Evolutionary conservation across 1,140 invertebrate species (phyloP), one percentile per base, ranked within the genome.

Genomic region (Penaeus vannamei): DNA sequence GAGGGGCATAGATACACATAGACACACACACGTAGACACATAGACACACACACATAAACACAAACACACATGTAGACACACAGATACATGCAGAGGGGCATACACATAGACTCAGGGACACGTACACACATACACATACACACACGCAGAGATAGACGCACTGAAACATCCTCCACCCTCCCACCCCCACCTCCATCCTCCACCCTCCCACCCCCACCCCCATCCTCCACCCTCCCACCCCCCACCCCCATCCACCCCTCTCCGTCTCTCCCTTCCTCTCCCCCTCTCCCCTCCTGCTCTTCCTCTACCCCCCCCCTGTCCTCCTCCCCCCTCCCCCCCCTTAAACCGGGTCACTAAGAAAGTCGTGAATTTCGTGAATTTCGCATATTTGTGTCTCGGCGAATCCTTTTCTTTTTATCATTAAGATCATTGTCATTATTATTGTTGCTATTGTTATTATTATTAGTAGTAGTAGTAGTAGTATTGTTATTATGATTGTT

Each of bases 181-280:
- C n/a, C n/a, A n/a, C n/a, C n/a, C n/a, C n/a, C n/a, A n/a, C n/a
- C n/a, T n/a, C n/a, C n/a, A n/a, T n/a, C n/a, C n/a, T n/a, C n/a
- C n/a, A n/a, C n/a, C n/a, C n/a, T n/a, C n/a, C n/a, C n/a, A n/a
- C n/a, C n/a, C n/a, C n/a, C n/a, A n/a, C n/a, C n/a, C n/a, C n/a
- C n/a, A n/a, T n/a, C n/a, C n/a, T 36, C 53, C 76, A 42, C 32
- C 20, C 77, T 5, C 19, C 36, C 29, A 4, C 81, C 46, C 32
- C 1, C 46, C 20, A 42, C 29, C 23, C 20, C 2, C 20, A n/a
- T 29, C 81, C 29, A 17, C n/a, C 80, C 80, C 26, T 17, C 59
- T 5, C 80, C 59, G 26, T 23, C 46, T 83, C 81, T 29, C 36
- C 29, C 81, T 83, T 29, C 29, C 62, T 60, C 53, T 83, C 53